Base-by-base conservation (phyloP, 2,113 vertebrate genomes). In the Gymnobelideus leadbeateri region DNA sequence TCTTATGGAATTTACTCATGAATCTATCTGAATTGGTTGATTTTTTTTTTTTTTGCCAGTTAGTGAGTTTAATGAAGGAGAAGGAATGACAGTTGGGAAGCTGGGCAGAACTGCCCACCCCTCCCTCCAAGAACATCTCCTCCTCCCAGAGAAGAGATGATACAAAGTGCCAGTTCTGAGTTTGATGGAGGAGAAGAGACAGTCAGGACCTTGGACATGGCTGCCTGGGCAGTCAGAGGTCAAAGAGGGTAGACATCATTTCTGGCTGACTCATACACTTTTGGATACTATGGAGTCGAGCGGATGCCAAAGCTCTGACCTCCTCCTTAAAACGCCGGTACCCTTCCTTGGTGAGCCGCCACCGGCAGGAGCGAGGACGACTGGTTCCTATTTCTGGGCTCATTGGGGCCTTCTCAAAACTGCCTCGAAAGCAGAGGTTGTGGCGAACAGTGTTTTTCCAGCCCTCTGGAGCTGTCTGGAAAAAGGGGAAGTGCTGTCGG, bases 361-460 rank as follows among this genome's bases (percentile, higher is more conserved):
- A 99, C 51, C 99, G 99, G 57, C 99, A 99, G 2, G 99, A 99
- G 8, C 96, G 97, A 53, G 97, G 92, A 57, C 95, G 91, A 0
- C 49, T 0, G 47, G 93, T 98, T 97, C 0, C 98, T 98, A 2
- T 99, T 97, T 0, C 98, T 91, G n/a, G 95, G 98, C 92, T 97
- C 97, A 98, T 97, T 0, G 98, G 98, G 7, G 98, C 99, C 95
- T 99, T 99, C 94, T 99, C 98, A 94, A 99, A 99, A 98, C 99
- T 99, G 98, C 97, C 99, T 97, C 99, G 99, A 98, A 99, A 99
- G 97, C 99, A 99, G 91, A 99, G 98, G 94, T 99, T 99, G 98
- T 99, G 99, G 3, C 99, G 98, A 94, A 99, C 98, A 0, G 99
- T 99, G 97, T 99, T 99, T 96, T 99, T 99, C 99, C 99, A 99